Evolutionary conservation across 30 jellyfish, hydroid and myxozoan genomes (phyloP).

Genomic region (Sanderia malayensis): DNA sequence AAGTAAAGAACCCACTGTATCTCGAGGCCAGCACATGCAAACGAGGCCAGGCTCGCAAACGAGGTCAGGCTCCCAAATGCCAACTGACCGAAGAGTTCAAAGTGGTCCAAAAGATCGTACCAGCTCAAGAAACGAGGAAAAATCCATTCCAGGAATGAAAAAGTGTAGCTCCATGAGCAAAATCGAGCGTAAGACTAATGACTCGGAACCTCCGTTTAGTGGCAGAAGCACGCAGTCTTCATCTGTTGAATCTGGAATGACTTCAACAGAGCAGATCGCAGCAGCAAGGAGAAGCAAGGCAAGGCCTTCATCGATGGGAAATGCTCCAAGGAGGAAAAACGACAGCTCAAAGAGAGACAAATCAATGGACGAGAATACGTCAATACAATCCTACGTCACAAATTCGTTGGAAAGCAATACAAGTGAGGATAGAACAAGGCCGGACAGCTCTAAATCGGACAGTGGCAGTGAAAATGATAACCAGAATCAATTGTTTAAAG

Average conservation of each 20-base stretch:
- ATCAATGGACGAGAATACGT: not conserved
- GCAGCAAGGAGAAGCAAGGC: not conserved
- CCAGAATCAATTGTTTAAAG: conserved; percentile 26
- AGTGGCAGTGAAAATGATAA: conserved; percentile 21
- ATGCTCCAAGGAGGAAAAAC: not conserved
- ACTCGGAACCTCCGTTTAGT: conserved; percentile 12
- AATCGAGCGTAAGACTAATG: conserved; percentile 20
- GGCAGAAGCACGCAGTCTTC: not conserved
- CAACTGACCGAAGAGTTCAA: conserved; percentile 78
- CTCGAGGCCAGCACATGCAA: conserved; percentile 14
- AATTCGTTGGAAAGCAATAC: not conserved
- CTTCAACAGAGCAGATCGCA: not conserved
- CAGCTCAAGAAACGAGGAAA: conserved; percentile 11
- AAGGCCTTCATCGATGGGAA: conserved; percentile 2
- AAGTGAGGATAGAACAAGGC: not conserved
- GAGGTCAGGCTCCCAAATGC: too few species aligned
- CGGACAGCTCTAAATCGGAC: conserved; percentile 11
- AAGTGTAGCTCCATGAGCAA: conserved; percentile 47
- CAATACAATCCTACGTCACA: not conserved
- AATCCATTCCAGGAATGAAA: conserved; percentile 15
- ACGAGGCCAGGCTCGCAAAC: not conserved
- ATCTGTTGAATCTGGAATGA: not conserved
- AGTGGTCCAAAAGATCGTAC: conserved; percentile 93
- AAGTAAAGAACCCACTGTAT: conserved; percentile 55
- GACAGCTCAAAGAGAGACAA: not conserved